Percentiles rank a stretch among this genome's conserved stretches.
phyloP scores from a whole-genome alignment of 2,113 vertebrate species.

The Lethenteron camtschaticum region DNA sequence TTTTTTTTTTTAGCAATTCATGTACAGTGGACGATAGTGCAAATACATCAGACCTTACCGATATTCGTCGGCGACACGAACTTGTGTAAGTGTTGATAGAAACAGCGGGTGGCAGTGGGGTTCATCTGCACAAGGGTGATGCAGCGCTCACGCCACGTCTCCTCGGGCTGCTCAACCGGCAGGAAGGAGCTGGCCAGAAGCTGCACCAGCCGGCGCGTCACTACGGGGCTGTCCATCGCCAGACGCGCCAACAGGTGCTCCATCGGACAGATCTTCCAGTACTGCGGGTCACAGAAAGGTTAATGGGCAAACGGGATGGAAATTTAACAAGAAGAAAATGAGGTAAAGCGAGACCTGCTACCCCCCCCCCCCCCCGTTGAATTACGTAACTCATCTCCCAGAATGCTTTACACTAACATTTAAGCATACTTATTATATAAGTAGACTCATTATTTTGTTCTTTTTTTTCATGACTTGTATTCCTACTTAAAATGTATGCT shows the following conservation, averaged over 20 bases:
- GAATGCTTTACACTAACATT: too few species aligned
- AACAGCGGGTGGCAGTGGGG: constrained; percentile 47
- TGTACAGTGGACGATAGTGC: too few species aligned
- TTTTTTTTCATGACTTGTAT: too few species aligned
- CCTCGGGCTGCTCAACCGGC: constrained; percentile 39
- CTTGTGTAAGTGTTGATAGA: constrained; percentile 45
- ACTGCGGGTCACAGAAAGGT: constrained; percentile 23
- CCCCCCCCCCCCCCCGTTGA: too few species aligned
- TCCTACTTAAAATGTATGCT: too few species aligned
- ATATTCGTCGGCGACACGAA: constrained; percentile 57
- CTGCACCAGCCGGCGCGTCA: constrained; percentile 47
- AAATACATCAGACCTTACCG: constrained; percentile 21
- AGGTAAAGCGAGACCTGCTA: too few species aligned
- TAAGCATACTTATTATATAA: too few species aligned
- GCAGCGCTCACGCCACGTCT: constrained; percentile 66
- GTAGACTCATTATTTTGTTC: too few species aligned
- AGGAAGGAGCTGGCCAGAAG: constrained; percentile 76
- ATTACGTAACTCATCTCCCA: too few species aligned
- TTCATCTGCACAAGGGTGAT: constrained; percentile 79
- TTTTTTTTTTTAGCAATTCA: too few species aligned
- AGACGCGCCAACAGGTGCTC: constrained; percentile 62
- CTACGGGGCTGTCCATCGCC: constrained; percentile 37
- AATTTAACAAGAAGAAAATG: too few species aligned
- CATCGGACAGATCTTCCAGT: constrained; percentile 78
- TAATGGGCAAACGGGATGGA: background rate